Evolutionary conservation across 2,113 vertebrate species (phyloP), one percentile per base, ranked within the genome.

Genomic region (Chaetura pelagica): DNA sequence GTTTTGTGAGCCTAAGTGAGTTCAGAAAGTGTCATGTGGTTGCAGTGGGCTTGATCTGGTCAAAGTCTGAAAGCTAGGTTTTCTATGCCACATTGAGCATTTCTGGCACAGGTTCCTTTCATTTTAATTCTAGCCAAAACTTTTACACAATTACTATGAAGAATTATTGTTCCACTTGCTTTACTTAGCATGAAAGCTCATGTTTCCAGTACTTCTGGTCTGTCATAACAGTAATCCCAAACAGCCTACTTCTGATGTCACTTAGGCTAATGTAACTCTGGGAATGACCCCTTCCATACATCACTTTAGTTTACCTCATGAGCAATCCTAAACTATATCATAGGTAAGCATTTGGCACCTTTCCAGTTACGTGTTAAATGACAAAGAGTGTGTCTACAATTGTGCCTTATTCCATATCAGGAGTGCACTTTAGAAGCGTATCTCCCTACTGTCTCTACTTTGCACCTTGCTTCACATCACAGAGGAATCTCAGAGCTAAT

Each of bases 1-100:
- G 78, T 87, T 95, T 90, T 76, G 57, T 52, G 51, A 90, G 71
- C 35, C 89, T 49, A 48, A 72, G 44, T 57, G 67, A 87, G 35
- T 83, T 85, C 87, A 82, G 87, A 73, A 79, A 94, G 3, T 51
- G 12, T 83, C 44, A 40, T 61, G 61, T 57, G 57, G 44, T 34
- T 55, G 64, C 57, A 87, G 68, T 5, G 48, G 17, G 62, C 57
- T 93, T 1, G 3, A 51, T 78, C 61, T 89, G 44, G 44, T 52
- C 72, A 44, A 75, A 87, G 23, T 61, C 8, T 64, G 35, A 87
- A 87, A 73, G 74, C 32, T 59, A 48, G 40, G 49, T 72, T 94
- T 82, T 75, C 40, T 79, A 19, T 10, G 79, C 6, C 48, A 54
- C 15, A 42, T 2, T 48, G 34, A 84, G 32, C 23, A 49, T 64